Conservation (phyloP, 2,888 invertebrate species). For the Dicyrtoma fusca region DNA sequence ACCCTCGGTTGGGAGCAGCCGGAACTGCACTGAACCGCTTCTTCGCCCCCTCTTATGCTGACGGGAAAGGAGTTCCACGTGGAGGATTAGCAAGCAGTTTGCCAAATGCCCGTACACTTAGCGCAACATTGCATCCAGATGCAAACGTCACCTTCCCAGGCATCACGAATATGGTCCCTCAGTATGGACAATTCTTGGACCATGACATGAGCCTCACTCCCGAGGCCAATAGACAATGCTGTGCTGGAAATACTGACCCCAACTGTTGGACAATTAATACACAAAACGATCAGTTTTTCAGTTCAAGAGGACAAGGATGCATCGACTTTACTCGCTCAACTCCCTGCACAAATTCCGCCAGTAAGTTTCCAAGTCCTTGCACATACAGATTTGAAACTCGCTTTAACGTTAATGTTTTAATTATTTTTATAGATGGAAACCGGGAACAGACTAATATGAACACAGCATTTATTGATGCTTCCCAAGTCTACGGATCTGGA, state of each 20-base stretch:
- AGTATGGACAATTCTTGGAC: conserved; percentile 54
- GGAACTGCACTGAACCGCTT: conserved; percentile 56
- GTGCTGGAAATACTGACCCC: conserved; percentile 33
- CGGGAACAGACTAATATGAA: conserved; percentile 51
- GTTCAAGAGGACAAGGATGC: conserved; percentile 36
- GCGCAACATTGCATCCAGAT: conserved; percentile 69
- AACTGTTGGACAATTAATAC: conserved; percentile 51
- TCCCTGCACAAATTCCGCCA: conserved; percentile 40
- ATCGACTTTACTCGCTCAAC: conserved; percentile 55
- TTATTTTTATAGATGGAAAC: conserved; percentile 23
- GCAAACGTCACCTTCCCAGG: conserved; percentile 63
- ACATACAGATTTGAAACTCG: too few relatives aligned
- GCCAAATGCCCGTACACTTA: conserved; percentile 77
- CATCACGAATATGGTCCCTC: conserved; percentile 53
- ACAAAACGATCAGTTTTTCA: conserved; percentile 43
- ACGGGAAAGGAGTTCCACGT: conserved; percentile 52
- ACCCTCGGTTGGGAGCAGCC: conserved; percentile 57
- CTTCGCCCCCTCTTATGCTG: conserved; percentile 51
- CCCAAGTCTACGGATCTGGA: conserved; percentile 50
- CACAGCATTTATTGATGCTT: conserved; percentile 52
- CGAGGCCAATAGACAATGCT: conserved; percentile 41
- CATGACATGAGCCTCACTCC: conserved; percentile 49
- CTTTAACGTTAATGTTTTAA: too few relatives aligned
- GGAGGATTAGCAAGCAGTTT: conserved; percentile 66
- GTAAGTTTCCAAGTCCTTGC: neutral